These are phyloP conservation scores for Poicephalus meyeri DNA, from an alignment of 2,113 vertebrate species.

Conservation along the genomic window DNA sequence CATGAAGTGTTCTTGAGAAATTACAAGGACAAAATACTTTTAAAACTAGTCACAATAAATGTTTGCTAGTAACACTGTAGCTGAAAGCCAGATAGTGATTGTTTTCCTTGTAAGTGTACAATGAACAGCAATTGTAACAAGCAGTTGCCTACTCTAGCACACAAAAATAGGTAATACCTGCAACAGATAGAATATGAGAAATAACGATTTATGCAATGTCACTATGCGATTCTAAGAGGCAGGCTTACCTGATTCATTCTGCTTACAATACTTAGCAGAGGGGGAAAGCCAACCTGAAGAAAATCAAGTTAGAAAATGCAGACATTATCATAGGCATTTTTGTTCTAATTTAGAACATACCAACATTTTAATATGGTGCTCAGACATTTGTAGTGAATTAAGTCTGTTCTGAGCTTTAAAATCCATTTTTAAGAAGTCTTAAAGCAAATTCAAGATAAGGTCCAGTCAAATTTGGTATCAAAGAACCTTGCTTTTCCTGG, in stretches of 20 bases:
- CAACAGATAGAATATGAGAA: background rate
- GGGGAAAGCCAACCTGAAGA: slow-evolving; percentile 92
- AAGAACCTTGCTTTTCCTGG: background rate
- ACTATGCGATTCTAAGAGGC: background rate
- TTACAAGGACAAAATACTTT: background rate
- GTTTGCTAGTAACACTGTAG: background rate
- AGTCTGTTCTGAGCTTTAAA: background rate
- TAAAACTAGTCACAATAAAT: background rate
- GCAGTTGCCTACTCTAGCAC: background rate
- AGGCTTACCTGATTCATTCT: slow-evolving; percentile 90
- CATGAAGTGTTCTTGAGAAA: background rate
- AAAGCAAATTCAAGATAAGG: background rate
- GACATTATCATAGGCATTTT: background rate
- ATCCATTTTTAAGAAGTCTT: background rate
- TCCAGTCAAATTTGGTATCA: background rate
- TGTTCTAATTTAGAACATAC: background rate
- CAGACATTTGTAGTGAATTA: background rate
- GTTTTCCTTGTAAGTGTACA: background rate
- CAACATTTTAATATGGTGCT: background rate
- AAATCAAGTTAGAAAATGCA: background rate
- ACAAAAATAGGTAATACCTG: background rate
- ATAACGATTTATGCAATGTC: background rate
- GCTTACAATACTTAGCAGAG: slow-evolving; percentile 94
- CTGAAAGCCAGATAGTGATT: background rate
- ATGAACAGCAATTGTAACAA: background rate